These are phyloP conservation scores for Onychomys arenicola DNA, from an alignment of 2,797 vertebrate genomes.

Conservation along the genomic window DNA sequence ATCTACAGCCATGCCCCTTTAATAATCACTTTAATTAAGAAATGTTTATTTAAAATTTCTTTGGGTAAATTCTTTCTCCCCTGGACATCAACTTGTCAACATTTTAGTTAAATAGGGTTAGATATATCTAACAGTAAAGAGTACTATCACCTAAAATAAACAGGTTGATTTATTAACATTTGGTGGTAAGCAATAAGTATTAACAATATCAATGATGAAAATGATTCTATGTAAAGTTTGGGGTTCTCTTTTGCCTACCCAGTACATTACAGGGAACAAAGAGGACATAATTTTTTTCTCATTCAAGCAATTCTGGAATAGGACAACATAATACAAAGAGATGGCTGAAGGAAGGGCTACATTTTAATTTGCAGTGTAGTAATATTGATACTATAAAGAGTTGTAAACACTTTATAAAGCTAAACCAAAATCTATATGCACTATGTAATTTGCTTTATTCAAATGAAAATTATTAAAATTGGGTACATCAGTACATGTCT, in stretches of 20 bases:
- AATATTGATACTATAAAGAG: background rate
- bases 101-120: conserved; percentile 53
- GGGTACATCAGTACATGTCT: no score
- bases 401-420: conserved; percentile 40
- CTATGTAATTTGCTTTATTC: background rate
- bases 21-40: conserved; percentile 47
- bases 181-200: background rate
- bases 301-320: background rate
- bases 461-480: conserved; percentile 44
- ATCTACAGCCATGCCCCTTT: conserved; percentile 7
- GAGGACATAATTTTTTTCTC: background rate
- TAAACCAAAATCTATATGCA: conserved; percentile 24
- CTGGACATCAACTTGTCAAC: background rate
- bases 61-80: conserved; percentile 59
- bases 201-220: background rate
- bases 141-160: background rate
- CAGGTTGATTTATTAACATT: conserved; percentile 23
- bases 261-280: background rate
- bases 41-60: conserved; percentile 41
- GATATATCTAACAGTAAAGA: conserved; percentile 46
- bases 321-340: background rate
- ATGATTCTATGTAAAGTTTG: background rate
- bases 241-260: conserved; percentile 19
- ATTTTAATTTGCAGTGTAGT: background rate
- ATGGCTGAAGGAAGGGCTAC: background rate